A percentile compares a stretch with the other conserved stretches of the same genome.
These are phyloP conservation scores for Neelides sp. DNA, from an alignment of 1,140 invertebrate species.

Conservation along the genomic window DNA sequence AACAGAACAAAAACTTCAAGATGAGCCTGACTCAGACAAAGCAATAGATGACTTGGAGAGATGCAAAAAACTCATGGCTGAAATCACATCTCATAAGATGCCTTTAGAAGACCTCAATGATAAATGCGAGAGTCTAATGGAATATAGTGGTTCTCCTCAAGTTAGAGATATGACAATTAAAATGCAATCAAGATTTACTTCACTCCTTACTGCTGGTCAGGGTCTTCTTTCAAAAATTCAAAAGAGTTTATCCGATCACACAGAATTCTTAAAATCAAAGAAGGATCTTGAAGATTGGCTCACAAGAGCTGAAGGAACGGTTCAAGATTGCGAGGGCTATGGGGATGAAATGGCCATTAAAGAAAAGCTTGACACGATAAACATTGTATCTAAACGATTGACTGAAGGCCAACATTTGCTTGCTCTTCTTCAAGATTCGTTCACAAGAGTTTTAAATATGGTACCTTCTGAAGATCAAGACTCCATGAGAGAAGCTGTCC, in stretches of 20 bases:
- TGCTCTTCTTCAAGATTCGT: conserved; percentile 62
- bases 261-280: conserved; percentile 73
- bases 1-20: conserved; percentile 51
- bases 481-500: conserved; percentile 56
- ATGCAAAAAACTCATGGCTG: conserved; percentile 56
- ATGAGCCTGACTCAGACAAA: conserved; percentile 57
- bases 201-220: conserved; percentile 50
- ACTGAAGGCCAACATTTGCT: conserved; percentile 77
- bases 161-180: conserved; percentile 74
- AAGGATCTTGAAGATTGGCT: conserved; percentile 70
- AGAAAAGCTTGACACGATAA: conserved; percentile 65
- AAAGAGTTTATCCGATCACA: conserved; percentile 76
- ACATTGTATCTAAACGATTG: conserved; percentile 54
- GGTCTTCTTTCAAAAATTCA: conserved; percentile 62
- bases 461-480: conserved; percentile 67
- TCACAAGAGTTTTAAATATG: conserved; percentile 68
- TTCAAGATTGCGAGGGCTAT: conserved; percentile 66
- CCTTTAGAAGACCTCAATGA: conserved; percentile 71
- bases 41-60: conserved; percentile 66
- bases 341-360: conserved; percentile 63
- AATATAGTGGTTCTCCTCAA: conserved; percentile 64
- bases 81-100: conserved; percentile 62
- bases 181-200: conserved; percentile 64
- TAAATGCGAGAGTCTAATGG: conserved; percentile 71
- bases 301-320: conserved; percentile 55